Percentiles rank a stretch among this genome's conserved stretches.
phyloP scores from a whole-genome alignment of 2,888 invertebrate species.

The Horisme vitalbata region DNA sequence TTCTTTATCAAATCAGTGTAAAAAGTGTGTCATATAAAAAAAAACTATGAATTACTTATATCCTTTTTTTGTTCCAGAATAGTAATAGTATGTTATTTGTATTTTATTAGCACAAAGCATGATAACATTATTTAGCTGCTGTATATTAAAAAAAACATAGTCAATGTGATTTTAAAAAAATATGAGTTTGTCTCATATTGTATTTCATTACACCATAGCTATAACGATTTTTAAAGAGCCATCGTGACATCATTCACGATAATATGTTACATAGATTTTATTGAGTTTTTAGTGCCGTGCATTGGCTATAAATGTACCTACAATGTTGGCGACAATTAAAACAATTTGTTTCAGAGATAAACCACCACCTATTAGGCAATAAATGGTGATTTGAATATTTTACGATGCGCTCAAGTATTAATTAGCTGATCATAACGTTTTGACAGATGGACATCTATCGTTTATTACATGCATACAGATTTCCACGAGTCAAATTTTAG shows the following conservation, averaged over 20 bases:
- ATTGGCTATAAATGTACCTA: constrained; percentile 29
- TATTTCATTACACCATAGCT: constrained; percentile 18
- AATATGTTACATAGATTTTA: constrained; percentile 48
- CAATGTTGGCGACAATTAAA: constrained; percentile 49
- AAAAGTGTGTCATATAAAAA: too few species aligned
- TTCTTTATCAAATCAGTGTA: too few species aligned
- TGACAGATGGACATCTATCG: constrained; percentile 8
- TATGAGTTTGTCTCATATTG: too few species aligned
- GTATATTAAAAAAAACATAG: too few species aligned
- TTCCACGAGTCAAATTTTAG: too few species aligned
- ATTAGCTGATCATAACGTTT: constrained; percentile 28
- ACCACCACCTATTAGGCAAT: constrained; percentile 38
- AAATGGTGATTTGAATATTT: constrained; percentile 38
- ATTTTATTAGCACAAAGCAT: too few species aligned
- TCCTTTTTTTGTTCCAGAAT: too few species aligned
- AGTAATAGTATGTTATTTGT: too few species aligned
- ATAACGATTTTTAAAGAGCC: constrained; percentile 23
- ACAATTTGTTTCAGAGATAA: constrained; percentile 44
- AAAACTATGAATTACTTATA: too few species aligned
- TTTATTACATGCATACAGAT: too few species aligned
- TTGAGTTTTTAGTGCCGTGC: constrained; percentile 44
- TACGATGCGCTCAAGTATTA: constrained; percentile 30
- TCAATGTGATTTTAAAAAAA: too few species aligned
- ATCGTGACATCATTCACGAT: constrained; percentile 39
- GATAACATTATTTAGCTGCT: too few species aligned